Evolutionary conservation across 2,888 invertebrate species (phyloP), one percentile per base, ranked within the genome.

Genomic region (Eumerus sabulonum): DNA sequence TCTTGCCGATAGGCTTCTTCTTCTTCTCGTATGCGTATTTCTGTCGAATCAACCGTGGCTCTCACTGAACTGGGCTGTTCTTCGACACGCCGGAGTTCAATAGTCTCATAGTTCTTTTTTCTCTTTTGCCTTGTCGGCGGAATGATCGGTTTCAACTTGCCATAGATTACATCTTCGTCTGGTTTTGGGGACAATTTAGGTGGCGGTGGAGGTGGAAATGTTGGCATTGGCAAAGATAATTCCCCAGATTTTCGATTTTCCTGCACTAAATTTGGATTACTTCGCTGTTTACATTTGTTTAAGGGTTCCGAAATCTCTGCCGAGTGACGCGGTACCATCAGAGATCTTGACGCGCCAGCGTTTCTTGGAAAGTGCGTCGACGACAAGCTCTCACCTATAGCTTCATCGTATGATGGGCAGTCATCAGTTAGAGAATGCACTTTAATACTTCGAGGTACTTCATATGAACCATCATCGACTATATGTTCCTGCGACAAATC

Each of bases 321-420:
- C 16, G 85, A 60, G 36, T 83, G 83, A 82, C 83, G 84, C 19
- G 82, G 83, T 27, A 81, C 51, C 53, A 83, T 82, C 16, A 83
- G 53, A 9, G 83, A 83, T 38, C 82, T 82, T 3, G 77, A 82
- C 1, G 67, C 12, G 9, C 62, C 36, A 9, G 73, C 62, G 56
- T 83, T 83, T n/a, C 83, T 74, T 36, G 66, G 14, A 48, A 83
- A 82, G 0, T 66, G 45, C 0, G 53, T 17, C 11, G 63, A 17
- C 35, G 74, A 18, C 0, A 74, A 9, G 1, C 57, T n/a, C 1
- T 47, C 27, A 16, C 54, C 66, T 9, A 87, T 51, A 1, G 86
- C 86, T 67, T 88, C 88, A 36, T 88, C 86, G 63, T 88, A 88
- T 35, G 87, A 85, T 4, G 89, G 88, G 9, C 86, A 86, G 9